Evolutionary conservation across 2,113 vertebrate genomes (phyloP), one percentile per base, ranked within the genome.

Genomic region (Cisticola juncidis): DNA sequence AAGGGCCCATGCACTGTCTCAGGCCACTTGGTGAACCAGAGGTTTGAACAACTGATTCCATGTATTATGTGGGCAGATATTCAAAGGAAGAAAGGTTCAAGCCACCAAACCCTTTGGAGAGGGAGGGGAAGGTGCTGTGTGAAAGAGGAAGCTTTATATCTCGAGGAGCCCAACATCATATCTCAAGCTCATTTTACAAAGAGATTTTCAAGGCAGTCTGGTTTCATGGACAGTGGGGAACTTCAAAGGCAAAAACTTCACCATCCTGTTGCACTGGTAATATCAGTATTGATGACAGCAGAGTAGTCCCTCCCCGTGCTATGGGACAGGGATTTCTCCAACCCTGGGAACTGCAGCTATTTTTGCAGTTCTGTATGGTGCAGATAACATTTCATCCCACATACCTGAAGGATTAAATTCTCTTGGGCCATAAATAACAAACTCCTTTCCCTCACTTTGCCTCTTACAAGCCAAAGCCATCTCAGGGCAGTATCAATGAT

Each of bases 91-190:
- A 48, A 89, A 61, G 21, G 62, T 73, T 83, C 28, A 57, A 81
- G 36, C 15, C n/a, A 42, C 11, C 26, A 47, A 74, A 45, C 2
- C 5, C 9, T 64, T 38, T 25, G 33, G 14, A 13, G 18, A 68
- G 2, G 24, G 21, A 64, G 51, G 5, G 28, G 23, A 77, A 73
- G 48, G 13, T 28, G 22, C 18, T 14, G 26, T 33, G 18, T 19
- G 35, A 56, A 68, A 89, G 14, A 51, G 24, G 33, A 29, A 90
- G 21, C 5, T 62, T 66, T 58, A 13, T 29, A 23, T 21, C 29
- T 83, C 0, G 0, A 44, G 35, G 29, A 92, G 26, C 9, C 26
- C 1, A 0, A 28, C 14, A 44, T 61, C 15, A 38, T 50, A 76
- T 24, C 50, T 45, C 2, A 1, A 62, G 22, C 5, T 42, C 5